Percentiles rank a stretch among this genome's conserved stretches.
Conservation (phyloP, 2,888 invertebrate genomes). For the Heliconius aoede region DNA sequence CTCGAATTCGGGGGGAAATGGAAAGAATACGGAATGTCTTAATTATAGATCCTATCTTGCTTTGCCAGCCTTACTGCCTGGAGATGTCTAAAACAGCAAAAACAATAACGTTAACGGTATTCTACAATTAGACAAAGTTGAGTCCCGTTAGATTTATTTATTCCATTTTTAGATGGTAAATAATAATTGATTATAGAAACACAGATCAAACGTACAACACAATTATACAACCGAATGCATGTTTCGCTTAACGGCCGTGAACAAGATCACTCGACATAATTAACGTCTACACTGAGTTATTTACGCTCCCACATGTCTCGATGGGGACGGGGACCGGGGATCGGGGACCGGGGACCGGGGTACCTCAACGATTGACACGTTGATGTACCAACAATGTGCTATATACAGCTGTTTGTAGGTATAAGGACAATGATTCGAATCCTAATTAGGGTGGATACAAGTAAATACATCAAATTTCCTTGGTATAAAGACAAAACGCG, state of each 20-base stretch:
- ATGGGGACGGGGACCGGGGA: constrained; percentile 16
- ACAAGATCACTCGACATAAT: constrained; percentile 78
- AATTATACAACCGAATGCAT: constrained; percentile 58
- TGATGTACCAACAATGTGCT: constrained; percentile 30
- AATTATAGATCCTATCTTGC: too few relatives aligned
- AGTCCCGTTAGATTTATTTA: neutral
- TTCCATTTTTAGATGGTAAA: neutral
- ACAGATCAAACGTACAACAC: constrained; percentile 46
- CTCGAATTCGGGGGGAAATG: too few relatives aligned
- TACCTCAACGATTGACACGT: constrained; percentile 55
- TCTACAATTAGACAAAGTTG: too few relatives aligned
- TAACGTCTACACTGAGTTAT: constrained; percentile 78
- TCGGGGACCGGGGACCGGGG: constrained; percentile 43
- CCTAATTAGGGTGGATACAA: neutral
- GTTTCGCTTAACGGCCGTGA: constrained; percentile 34
- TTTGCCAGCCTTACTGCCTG: too few relatives aligned
- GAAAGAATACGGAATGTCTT: too few relatives aligned
- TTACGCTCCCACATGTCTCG: constrained; percentile 79
- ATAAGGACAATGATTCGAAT: too few relatives aligned
- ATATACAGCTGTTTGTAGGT: neutral
- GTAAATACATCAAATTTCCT: neutral
- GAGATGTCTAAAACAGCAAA: too few relatives aligned
- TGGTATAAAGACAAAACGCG: neutral
- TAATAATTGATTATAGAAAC: neutral
- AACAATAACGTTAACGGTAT: too few relatives aligned